phyloP scores from a whole-genome alignment of 2,888 invertebrate genomes.

The Danaus chrysippus region DNA sequence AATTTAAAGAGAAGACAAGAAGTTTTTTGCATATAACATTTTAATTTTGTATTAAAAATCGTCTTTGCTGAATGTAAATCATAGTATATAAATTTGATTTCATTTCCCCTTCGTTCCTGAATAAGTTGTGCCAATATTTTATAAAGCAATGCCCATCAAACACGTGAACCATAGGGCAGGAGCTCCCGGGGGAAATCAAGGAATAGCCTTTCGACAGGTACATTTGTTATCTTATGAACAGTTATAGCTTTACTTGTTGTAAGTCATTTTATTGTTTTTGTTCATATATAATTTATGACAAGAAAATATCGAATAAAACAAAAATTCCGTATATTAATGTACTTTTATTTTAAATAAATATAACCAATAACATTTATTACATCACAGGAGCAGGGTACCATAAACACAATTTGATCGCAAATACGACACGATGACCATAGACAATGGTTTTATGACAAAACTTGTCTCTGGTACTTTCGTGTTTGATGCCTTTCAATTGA shows the following conservation, averaged over 20 bases:
- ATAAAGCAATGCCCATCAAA: slow-evolving; percentile 18
- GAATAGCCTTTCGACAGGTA: slow-evolving; percentile 12
- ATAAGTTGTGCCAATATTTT: slow-evolving; percentile 24
- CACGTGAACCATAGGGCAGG: slow-evolving; percentile 14
- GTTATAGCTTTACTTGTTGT: neutral
- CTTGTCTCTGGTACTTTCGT: slow-evolving; percentile 39
- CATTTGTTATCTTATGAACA: neutral
- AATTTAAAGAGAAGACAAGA: too few species aligned
- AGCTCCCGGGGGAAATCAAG: slow-evolving; percentile 24
- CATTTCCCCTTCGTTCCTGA: neutral
- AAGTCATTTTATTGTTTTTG: neutral
- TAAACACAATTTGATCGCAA: slow-evolving; percentile 69
- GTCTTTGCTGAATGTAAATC: neutral
- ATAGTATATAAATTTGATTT: neutral
- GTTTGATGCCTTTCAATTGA: slow-evolving; percentile 63
- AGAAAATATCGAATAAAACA: slow-evolving; percentile 20
- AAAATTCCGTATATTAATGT: slow-evolving; percentile 69
- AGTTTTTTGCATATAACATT: too few species aligned
- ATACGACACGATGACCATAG: slow-evolving; percentile 49
- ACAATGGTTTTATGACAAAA: slow-evolving; percentile 27
- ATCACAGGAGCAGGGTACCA: slow-evolving; percentile 78
- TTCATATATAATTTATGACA: too few species aligned
- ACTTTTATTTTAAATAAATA: slow-evolving; percentile 79
- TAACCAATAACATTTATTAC: slow-evolving; percentile 80
- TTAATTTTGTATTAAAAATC: too few species aligned